phyloP scores from a whole-genome alignment of 2,888 invertebrate species.

The Colostygia pectinataria region DNA sequence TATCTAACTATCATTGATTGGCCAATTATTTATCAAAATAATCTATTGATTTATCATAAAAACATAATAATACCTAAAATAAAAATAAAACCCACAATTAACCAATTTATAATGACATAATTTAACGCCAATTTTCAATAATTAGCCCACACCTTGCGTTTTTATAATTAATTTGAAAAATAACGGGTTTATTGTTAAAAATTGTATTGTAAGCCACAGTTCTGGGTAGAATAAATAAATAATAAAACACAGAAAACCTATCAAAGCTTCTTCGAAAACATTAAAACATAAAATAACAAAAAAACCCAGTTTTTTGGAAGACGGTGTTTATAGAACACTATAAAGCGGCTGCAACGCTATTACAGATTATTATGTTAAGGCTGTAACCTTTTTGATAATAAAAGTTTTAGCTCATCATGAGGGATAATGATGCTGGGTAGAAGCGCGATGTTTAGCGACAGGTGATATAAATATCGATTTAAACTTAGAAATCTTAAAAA shows the following conservation, averaged over 20 bases:
- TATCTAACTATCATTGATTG: conserved; percentile 9
- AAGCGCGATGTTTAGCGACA: conserved; percentile 27
- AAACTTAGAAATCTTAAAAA: too few relatives aligned
- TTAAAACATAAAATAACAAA: conserved; percentile 12
- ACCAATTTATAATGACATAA: conserved; percentile 17
- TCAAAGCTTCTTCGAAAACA: conserved; percentile 17
- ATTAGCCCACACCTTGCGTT: conserved; percentile 23
- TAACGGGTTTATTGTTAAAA: conserved; percentile 9
- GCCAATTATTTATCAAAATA: conserved; percentile 8
- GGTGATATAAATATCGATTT: neutral
- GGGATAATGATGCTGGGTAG: conserved; percentile 25
- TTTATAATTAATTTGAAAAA: conserved; percentile 12
- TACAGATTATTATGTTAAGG: conserved; percentile 56
- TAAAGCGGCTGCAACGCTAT: conserved; percentile 47
- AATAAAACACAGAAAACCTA: conserved; percentile 13
- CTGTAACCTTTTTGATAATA: conserved; percentile 40
- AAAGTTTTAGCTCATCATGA: conserved; percentile 42
- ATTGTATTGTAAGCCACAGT: conserved; percentile 5
- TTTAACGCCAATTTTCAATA: conserved; percentile 22
- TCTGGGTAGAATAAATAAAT: conserved; percentile 20
- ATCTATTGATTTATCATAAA: neutral
- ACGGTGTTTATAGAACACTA: conserved; percentile 52
- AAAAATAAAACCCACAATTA: conserved; percentile 14
- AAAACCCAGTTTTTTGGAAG: conserved; percentile 30
- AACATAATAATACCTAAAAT: conserved; percentile 5